phyloP scores from a whole-genome alignment of 2,113 vertebrate genomes.

The Nyctibius bracteatus region DNA sequence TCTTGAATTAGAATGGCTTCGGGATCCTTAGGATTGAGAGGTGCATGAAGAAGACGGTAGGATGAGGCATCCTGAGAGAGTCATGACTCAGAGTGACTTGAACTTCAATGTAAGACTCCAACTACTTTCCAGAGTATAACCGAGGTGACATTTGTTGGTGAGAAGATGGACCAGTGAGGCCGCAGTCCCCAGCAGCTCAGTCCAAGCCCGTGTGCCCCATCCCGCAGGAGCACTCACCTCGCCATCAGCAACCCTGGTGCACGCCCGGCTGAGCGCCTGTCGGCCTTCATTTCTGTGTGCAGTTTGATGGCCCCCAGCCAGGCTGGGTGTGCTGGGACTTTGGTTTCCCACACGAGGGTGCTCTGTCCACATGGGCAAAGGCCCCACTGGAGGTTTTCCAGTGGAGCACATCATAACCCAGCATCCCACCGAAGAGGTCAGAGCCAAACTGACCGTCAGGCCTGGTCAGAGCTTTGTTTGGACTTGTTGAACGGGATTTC shows the following conservation, averaged over 20 bases:
- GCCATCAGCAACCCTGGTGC: accelerated
- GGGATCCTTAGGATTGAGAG: not conserved
- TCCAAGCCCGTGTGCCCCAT: not conserved
- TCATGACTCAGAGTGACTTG: not conserved
- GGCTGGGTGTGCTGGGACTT: not conserved
- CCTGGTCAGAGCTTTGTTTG: not conserved
- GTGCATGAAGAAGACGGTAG: not conserved
- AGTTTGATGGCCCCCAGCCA: too few relatives aligned
- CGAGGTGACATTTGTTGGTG: not conserved
- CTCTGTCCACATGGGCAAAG: not conserved
- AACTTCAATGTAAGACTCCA: not conserved
- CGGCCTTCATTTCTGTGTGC: accelerated
- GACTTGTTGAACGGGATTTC: not conserved
- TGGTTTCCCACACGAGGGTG: not conserved
- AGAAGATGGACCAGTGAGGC: not conserved
- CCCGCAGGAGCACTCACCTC: not conserved
- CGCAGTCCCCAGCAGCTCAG: not conserved
- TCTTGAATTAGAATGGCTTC: not conserved
- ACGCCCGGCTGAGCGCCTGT: too few relatives aligned
- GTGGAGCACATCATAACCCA: not conserved
- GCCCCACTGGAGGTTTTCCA: not conserved
- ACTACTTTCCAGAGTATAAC: not conserved
- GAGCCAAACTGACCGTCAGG: not conserved
- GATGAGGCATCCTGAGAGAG: not conserved
- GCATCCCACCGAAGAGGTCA: too few relatives aligned